Base-by-base conservation (phyloP, 1,140 invertebrate genomes). In the Saccostrea glomerata region DNA sequence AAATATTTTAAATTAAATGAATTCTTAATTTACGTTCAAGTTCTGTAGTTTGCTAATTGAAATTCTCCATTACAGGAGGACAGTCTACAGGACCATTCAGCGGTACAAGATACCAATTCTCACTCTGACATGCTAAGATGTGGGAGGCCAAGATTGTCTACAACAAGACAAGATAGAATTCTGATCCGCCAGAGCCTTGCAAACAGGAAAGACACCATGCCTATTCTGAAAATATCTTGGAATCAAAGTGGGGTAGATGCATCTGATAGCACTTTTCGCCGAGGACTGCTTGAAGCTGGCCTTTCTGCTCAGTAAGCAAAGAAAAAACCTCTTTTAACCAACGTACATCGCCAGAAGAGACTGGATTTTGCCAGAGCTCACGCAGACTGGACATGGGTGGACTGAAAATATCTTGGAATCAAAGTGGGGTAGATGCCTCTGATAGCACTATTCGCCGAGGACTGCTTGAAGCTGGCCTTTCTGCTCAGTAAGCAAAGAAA, bases 321-420 rank as follows among this genome's bases (percentile, higher is more conserved):
- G 66, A n/a, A 25, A 70, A 77, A 86, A 55, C 63, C 66, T 55
- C 85, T 55, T 20, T 30, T 86, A 1, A 86, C 85, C 20, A 63
- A 20, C 23, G 47, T 66, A 12, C 85, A 73, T 86, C 66, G 63
- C 63, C 36, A 55, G 55, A 86, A 86, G 36, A 40, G 85, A 30
- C 30, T 86, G n/a, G 85, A 13, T 11, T 86, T 86, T 73, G 85
- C 63, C 2, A 70, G 63, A 20, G 36, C 58, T 5, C 85, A 86
- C 70, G 58, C 63, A 20, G 7, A 77, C 23, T 86, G 85, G 85
- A 86, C 66, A 9, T 73, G 36, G 40, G 66, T 86, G 17, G 66
- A 73, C 40, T 86, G 85, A 13, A 60, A 60, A 60, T 13, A 20
- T 60, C 58, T 60, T 60, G 58, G 58, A 60, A 20, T 15, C 58